These are phyloP conservation scores for Mayetiola destructor DNA, from an alignment of 2,888 invertebrate species.

Conservation along the genomic window DNA sequence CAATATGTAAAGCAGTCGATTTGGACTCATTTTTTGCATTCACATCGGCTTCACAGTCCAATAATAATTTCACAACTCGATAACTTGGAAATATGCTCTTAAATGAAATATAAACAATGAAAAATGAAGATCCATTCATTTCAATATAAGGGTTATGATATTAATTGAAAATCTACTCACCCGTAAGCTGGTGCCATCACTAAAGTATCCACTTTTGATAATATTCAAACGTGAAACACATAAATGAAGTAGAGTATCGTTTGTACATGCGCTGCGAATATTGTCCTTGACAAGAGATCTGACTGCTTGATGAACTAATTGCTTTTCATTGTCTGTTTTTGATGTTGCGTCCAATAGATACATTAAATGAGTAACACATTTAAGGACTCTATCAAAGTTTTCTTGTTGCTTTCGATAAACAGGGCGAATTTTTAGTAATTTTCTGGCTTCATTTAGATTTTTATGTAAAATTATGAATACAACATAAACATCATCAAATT, in stretches of 20 bases:
- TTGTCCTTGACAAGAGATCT: constrained; percentile 44
- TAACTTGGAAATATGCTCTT: constrained; percentile 60
- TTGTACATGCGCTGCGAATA: constrained; percentile 52
- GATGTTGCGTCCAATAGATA: constrained; percentile 50
- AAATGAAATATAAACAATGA: constrained; percentile 4
- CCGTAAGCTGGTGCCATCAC: constrained; percentile 46
- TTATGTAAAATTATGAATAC: constrained; percentile 53
- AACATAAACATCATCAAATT: constrained; percentile 53
- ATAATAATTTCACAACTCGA: constrained; percentile 52
- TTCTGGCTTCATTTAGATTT: constrained; percentile 40
- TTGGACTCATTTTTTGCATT: constrained; percentile 61
- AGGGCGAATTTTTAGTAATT: constrained; percentile 44
- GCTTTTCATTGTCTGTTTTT: constrained; percentile 37
- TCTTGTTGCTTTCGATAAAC: constrained; percentile 64
- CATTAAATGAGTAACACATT: constrained; percentile 64
- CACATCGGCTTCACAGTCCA: constrained; percentile 63
- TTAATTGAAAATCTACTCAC: constrained; percentile 21
- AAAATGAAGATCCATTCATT: not conserved
- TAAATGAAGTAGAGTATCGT: constrained; percentile 73
- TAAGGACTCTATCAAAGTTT: constrained; percentile 65
- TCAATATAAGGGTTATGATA: not conserved
- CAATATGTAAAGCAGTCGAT: constrained; percentile 69
- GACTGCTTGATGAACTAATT: constrained; percentile 36
- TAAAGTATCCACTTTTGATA: constrained; percentile 61
- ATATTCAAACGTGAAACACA: constrained; percentile 65